Evolutionary conservation across 2,888 invertebrate species (phyloP).

Genomic region (Kuschelorhynchus macadamiae): DNA sequence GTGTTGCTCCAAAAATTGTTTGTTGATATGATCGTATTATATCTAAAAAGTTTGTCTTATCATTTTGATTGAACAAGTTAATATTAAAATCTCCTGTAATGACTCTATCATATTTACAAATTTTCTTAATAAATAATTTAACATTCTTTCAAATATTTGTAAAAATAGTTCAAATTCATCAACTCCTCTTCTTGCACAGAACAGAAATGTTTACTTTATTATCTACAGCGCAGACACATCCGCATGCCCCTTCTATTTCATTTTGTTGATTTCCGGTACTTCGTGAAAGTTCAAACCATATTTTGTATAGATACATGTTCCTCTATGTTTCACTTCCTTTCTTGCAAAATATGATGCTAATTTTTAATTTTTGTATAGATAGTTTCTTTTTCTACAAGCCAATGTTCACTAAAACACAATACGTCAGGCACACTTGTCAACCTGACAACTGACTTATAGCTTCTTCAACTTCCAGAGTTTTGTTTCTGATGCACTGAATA

Average conservation of each 20-base stretch:
- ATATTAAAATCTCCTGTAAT: neutral
- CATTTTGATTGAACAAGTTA: too few species aligned
- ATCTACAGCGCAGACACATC: neutral
- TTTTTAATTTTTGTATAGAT: neutral
- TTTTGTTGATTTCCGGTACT: neutral
- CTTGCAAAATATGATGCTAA: neutral
- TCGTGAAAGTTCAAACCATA: too few species aligned
- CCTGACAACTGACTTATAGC: neutral
- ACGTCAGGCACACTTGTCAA: neutral
- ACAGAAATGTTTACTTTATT: neutral
- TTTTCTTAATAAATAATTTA: neutral
- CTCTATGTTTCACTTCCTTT: neutral
- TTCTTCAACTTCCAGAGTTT: too few species aligned
- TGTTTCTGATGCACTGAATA: neutral
- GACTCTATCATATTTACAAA: neutral
- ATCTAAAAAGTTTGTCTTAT: conserved; percentile 1
- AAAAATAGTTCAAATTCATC: too few species aligned
- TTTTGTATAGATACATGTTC: neutral
- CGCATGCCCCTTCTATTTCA: neutral
- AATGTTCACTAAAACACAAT: conserved; percentile 8
- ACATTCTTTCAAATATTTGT: neutral
- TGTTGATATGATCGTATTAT: neutral
- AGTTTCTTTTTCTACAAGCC: neutral
- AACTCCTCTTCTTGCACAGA: neutral
- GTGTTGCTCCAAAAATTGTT: neutral